Evolutionary conservation across 2,797 vertebrate species (phyloP), one percentile per base, ranked within the genome.

Genomic region (Peromyscus aztecus): DNA sequence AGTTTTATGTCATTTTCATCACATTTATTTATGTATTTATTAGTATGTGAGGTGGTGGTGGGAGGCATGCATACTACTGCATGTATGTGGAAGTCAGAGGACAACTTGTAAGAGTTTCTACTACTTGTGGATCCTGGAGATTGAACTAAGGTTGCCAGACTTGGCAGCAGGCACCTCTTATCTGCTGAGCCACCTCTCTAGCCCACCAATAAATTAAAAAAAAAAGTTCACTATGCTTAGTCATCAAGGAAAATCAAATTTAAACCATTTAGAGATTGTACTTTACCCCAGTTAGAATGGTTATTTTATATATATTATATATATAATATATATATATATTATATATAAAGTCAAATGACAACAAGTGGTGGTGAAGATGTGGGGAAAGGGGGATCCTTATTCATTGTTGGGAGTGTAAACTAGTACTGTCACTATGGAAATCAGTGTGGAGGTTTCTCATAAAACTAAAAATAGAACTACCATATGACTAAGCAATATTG

Each of bases 381-480:
- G 73, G 73, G 40, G 4, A 63, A 89, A 77, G 19, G 9, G 31
- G 57, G 63, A 27, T 59, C 40, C 40, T 77, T 89, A 46, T 77
- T 88, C 37, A 34, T 59, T 89, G 52, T 76, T 75, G 73, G 40
- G 57, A 63, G 31, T 77, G 19, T 77, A 63, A 89, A 49, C 40
- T 75, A 40, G 57, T 63, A n/a, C 40, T 4, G 40, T 77, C 59
- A 77, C 73, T 77, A 63, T 49, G 73, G 87, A 89, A 77, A 77
- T 89, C 31, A 77, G 40, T 89, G 57, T 63, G 31, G 73, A 34
- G 5, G 55, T 63, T 89, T 89, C 87, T 89, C 73, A 89, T 46
- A 43, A 89, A 89, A 61, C 37, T 63, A 61, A 89, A 88, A 75
- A 31, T 88, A 75, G 86, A 89, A n/a, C 73, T 77, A 17, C 31